Evolutionary conservation across 2,888 invertebrate species (phyloP).

Genomic region (Gari tellinella): DNA sequence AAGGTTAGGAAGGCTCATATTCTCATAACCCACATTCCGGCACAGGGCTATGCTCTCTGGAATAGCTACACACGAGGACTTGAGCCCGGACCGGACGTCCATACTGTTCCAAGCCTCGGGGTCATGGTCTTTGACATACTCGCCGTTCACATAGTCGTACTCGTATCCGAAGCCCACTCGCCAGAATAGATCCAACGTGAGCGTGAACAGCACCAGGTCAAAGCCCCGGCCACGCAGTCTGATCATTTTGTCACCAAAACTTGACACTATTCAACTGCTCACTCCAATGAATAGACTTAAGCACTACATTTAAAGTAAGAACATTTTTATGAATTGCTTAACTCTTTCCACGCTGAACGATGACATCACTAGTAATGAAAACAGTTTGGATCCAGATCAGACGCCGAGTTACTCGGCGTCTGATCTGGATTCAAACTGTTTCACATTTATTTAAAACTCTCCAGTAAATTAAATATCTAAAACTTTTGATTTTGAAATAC

Average conservation of each 20-base stretch:
- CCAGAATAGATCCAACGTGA: constrained; percentile 8
- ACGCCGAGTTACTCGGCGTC: no score
- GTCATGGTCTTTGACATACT: constrained; percentile 45
- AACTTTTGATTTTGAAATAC: no score
- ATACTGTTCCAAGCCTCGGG: constrained; percentile 39
- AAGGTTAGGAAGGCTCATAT: constrained; percentile 88
- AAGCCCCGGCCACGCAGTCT: neutral
- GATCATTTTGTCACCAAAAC: constrained; percentile 1
- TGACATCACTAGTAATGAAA: no score
- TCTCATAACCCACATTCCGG: constrained; percentile 87
- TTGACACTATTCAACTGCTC: neutral
- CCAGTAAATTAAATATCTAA: no score
- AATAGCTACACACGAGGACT: constrained; percentile 87
- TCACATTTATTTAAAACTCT: no score
- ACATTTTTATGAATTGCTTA: no score
- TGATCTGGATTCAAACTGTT: no score
- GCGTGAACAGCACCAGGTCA: neutral
- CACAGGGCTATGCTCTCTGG: constrained; percentile 87
- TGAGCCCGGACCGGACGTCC: constrained; percentile 48
- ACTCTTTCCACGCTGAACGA: no score
- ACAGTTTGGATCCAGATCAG: no score
- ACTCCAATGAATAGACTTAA: no score
- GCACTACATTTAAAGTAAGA: no score
- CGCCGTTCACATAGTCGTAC: constrained; percentile 37
- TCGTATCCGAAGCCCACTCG: constrained; percentile 10